Evolutionary conservation across 2,888 invertebrate species (phyloP), one percentile per base, ranked within the genome.

Genomic region (Pseudococcus viburni): DNA sequence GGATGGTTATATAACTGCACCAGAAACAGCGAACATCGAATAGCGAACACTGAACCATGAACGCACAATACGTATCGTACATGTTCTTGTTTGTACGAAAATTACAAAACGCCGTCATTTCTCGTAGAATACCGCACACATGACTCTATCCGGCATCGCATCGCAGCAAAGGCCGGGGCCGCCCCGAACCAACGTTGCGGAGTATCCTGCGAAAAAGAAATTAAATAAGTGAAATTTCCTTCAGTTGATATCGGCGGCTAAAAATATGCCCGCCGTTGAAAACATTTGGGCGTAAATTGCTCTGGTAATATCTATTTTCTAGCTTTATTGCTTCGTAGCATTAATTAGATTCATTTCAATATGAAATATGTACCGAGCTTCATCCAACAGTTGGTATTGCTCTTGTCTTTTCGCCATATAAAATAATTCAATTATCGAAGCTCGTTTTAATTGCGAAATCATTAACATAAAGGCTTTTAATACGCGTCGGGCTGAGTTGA

Each of bases 221-320:
- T 73, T 73, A 73, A 73, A 73, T 73, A 73, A 73, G 73, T 73
- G 73, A 33, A 73, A 73, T 73, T 73, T 73, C 33, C 15, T 73
- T 33, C 15, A 15, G 68, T 68, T 73, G 33, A 33, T 73, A 73
- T 73, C 22, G 19, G 64, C 64, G 33, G 17, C 73, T 73, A 33
- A 73, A 73, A 73, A 73, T 73, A 73, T 73, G 73, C 73, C 80
- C 42, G 64, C 64, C 42, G 80, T 46, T 83, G 80, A 83, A 83
- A 83, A 83, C 80, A 83, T 83, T 83, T 83, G 19, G 80, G 80
- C 80, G 22, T 83, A 83, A 83, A 83, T 83, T 42, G 80, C 80
- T 83, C 80, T 83, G 80, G 80, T 83, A 83, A 83, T 83, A 83
- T 83, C 80, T 83, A 83, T 83, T 83, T 83, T 83, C 80, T 83